Percentiles rank a stretch among this genome's conserved stretches.
Conservation (phyloP, 2,113 vertebrate species). For the Megaleporinus macrocephalus region DNA sequence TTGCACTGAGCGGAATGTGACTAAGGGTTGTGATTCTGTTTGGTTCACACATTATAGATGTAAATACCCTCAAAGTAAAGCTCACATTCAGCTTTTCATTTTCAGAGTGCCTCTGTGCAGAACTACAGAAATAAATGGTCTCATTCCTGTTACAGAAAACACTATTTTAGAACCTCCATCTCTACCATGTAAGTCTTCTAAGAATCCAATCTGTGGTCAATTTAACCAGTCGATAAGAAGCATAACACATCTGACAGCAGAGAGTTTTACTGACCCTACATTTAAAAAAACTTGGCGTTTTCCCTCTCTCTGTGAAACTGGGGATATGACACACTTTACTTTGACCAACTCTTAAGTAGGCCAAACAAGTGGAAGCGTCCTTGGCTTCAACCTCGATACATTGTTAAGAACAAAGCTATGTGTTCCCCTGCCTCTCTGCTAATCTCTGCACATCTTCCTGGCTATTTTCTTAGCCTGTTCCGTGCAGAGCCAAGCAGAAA, state of each 20-base stretch:
- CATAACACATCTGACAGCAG: neutral
- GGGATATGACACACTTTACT: slow-evolving; percentile 61
- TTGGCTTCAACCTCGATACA: slow-evolving; percentile 45
- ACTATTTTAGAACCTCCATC: neutral
- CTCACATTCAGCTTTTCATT: neutral
- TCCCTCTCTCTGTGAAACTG: slow-evolving; percentile 51
- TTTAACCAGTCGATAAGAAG: slow-evolving; percentile 25
- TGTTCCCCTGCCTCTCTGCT: slow-evolving; percentile 19
- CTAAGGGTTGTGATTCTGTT: neutral
- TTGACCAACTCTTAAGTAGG: slow-evolving; percentile 62
- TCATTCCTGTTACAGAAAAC: neutral
- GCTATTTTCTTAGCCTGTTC: neutral
- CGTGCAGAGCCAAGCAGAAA: neutral
- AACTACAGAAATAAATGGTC: neutral
- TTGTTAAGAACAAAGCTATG: slow-evolving; percentile 27
- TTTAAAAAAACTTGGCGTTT: slow-evolving; percentile 25
- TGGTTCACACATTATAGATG: neutral
- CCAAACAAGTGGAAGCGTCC: slow-evolving; percentile 52
- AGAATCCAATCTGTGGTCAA: neutral
- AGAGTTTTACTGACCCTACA: neutral
- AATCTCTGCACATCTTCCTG: neutral
- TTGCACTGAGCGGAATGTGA: neutral
- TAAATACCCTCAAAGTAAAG: neutral
- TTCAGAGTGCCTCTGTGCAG: neutral
- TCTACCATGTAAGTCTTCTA: neutral